Evolutionary conservation across 1,140 invertebrate genomes (phyloP), one percentile per base, ranked within the genome.

Genomic region (Phenacoccus solenopsis): DNA sequence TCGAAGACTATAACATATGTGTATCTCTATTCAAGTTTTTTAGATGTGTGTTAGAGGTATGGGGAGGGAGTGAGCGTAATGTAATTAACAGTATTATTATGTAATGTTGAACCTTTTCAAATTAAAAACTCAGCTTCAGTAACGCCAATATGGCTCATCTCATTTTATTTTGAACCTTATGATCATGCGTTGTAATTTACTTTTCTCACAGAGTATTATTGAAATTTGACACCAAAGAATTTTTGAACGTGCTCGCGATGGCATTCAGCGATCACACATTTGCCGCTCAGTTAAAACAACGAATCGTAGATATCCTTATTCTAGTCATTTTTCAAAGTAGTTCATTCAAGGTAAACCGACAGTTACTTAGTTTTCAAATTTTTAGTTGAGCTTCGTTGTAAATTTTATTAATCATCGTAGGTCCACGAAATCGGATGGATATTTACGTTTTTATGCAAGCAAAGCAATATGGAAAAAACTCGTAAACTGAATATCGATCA

Each of bases 201-300:
- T 61, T 25, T 61, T 22, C n/a, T 70, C 73, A 22, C 56, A 82
- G 90, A 73, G 87, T 90, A 7, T 80, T 97, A 24, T 80, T 96
- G 1, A 84, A 87, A 74, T 96, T 94, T 77, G 91, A 97, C 76
- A 90, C 90, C 0, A 82, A 89, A 68, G 93, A 95, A 76, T 95
- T 95, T 75, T 80, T 97, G 1, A 95, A 97, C 79, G 93, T 94
- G 1, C 82, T 95, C 25, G 85, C 90, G 16, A 82, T 95, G 76
- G 91, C 91, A 49, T 94, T 94, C 82, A 89, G 91, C 76, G 91
- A 94, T 76, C 81, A 82, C n/a, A 89, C 91, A 78, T 90, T 90
- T 75, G 82, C 82, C 32, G 84, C 86, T 21, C 88, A 90, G 75
- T 81, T 90, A 78, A 82, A 89, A 70, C 91, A 94, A 75, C 78